Conservation (phyloP, 1,140 invertebrate species). For the Leucophenga varia region DNA sequence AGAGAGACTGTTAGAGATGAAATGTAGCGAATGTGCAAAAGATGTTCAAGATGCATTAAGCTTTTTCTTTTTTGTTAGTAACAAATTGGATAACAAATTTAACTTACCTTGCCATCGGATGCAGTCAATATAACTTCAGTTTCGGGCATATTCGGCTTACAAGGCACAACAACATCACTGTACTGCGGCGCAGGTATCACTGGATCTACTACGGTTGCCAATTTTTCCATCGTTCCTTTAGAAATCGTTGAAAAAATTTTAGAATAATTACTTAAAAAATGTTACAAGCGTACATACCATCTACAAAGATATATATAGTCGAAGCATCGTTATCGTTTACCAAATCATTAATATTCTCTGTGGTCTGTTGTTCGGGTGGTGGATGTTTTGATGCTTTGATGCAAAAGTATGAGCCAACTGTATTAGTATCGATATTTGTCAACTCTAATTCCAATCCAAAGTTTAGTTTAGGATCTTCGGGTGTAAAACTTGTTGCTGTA, state of each 20-base stretch:
- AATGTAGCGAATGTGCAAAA: no score
- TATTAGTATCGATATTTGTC: constrained; percentile 51
- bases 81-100: neutral
- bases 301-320: constrained; percentile 67
- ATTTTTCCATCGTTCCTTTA: no score
- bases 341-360: constrained; percentile 40
- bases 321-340: constrained; percentile 56
- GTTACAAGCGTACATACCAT: constrained; percentile 65
- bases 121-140: constrained; percentile 61
- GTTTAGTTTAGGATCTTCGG: constrained; percentile 45
- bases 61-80: neutral
- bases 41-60: no score
- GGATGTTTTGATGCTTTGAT: constrained; percentile 34
- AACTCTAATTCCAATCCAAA: constrained; percentile 56
- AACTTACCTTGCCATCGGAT: constrained; percentile 45
- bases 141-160: constrained; percentile 68
- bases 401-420: constrained; percentile 67
- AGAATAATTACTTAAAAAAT: no score
- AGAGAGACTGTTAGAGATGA: no score
- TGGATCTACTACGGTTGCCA: constrained; percentile 24
- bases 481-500: constrained; percentile 14
- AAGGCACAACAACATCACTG: constrained; percentile 62
- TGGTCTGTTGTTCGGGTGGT: constrained; percentile 32
- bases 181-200: constrained; percentile 56
- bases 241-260: no score